phyloP scores from a whole-genome alignment of 1,140 invertebrate species.

The Chironomus striatipennis region DNA sequence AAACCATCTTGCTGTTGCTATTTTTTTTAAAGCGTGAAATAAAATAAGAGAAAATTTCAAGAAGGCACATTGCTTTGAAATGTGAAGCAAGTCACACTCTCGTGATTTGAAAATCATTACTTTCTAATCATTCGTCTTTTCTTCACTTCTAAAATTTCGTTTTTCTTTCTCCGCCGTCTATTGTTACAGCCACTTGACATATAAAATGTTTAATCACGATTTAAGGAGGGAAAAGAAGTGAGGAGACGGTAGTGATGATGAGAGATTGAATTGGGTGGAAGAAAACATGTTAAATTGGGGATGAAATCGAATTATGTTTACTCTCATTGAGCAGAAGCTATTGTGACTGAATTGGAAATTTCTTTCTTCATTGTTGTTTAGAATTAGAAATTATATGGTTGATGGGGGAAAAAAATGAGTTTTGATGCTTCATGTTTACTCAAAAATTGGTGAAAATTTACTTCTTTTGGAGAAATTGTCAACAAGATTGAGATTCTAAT shows the following conservation, averaged over 20 bases:
- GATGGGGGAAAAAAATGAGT: too few species aligned
- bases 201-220: constrained; percentile 18
- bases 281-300: constrained; percentile 17
- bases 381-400: not conserved
- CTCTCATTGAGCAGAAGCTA: not conserved
- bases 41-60: not conserved
- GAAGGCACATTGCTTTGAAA: not conserved
- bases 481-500: too few species aligned
- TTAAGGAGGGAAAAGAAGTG: not conserved
- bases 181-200: constrained; percentile 14
- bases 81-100: not conserved
- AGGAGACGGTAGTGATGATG: not conserved
- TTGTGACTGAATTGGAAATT: constrained; percentile 20
- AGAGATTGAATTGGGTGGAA: not conserved
- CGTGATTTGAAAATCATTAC: constrained; percentile 22
- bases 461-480: too few species aligned
- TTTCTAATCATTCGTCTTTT: not conserved
- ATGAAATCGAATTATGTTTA: constrained; percentile 22
- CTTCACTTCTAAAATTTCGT: too few species aligned
- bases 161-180: not conserved
- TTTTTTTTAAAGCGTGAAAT: too few species aligned
- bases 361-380: not conserved
- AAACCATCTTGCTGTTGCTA: not conserved
- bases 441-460: too few species aligned
- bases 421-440: too few species aligned